phyloP scores from a whole-genome alignment of 23 tunicate genomes.

The Trididemnum clinides region DNA sequence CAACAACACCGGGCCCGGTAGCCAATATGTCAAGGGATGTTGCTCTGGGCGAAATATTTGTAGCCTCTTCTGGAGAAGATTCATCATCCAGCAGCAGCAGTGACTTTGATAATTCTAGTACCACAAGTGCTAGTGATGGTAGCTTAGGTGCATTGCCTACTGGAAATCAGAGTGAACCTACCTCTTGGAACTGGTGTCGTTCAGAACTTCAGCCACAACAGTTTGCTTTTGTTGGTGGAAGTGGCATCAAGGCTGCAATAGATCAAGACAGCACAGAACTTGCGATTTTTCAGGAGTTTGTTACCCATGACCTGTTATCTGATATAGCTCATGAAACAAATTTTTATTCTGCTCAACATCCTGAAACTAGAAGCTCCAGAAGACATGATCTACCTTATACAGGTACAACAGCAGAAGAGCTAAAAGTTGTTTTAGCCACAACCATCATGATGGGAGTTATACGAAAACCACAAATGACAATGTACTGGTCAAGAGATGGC shows the following conservation, averaged over 20 bases:
- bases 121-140: not conserved
- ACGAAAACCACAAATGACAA: not conserved
- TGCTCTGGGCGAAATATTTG: not conserved
- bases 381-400: constrained; percentile 18
- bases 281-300: constrained; percentile 18
- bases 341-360: not conserved
- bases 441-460: constrained; percentile 3
- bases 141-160: constrained; percentile 13
- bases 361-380: constrained; percentile 4
- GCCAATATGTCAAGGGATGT: not conserved
- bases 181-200: constrained; percentile 4
- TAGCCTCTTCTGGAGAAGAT: not conserved
- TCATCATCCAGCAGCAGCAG: not conserved
- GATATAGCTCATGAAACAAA: constrained; percentile 8
- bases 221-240: constrained; percentile 19
- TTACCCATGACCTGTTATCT: constrained; percentile 7
- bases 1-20: not conserved
- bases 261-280: constrained; percentile 23
- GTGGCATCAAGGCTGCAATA: constrained; percentile 24
- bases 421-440: constrained; percentile 13
- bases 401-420: constrained; percentile 20
- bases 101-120: not conserved
- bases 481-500: constrained; percentile 24
- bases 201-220: constrained; percentile 8
- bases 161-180: constrained; percentile 11